phyloP scores from a whole-genome alignment of 2,888 invertebrate species.

The Lasioglossum oenotherae region DNA sequence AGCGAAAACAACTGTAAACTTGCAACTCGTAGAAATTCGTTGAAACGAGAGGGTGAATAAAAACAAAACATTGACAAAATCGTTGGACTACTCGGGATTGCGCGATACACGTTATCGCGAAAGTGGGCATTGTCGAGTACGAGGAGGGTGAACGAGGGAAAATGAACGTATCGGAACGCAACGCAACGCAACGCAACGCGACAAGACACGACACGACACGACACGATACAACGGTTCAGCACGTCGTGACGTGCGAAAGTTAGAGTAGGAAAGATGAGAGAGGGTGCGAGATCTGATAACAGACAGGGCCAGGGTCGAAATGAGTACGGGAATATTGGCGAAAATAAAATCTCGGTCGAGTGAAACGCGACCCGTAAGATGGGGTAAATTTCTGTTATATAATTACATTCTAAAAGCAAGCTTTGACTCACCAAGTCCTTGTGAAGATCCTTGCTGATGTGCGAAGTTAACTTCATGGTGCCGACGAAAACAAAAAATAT shows the following conservation, averaged over 20 bases:
- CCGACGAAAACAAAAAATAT: constrained; percentile 98
- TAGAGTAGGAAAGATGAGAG: constrained; percentile 13
- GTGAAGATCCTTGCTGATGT: constrained; percentile 97
- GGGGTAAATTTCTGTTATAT: constrained; percentile 46
- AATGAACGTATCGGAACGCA: neutral
- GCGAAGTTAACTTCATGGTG: constrained; percentile 95
- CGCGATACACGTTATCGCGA: neutral
- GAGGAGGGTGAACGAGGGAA: neutral
- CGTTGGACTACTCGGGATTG: neutral
- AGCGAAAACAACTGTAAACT: neutral
- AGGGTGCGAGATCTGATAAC: constrained; percentile 2
- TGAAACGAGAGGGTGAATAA: neutral
- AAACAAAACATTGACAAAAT: neutral
- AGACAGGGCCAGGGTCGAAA: neutral
- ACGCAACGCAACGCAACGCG: neutral
- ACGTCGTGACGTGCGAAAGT: constrained; percentile 5
- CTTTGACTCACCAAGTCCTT: constrained; percentile 94
- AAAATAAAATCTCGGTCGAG: constrained; percentile 14
- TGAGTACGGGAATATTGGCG: neutral
- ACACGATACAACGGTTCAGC: neutral
- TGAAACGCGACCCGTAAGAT: constrained; percentile 14
- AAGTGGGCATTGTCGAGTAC: neutral
- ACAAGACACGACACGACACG: neutral
- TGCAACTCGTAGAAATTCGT: neutral
- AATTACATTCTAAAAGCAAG: constrained; percentile 31